Percentiles rank a stretch among this genome's conserved stretches.
phyloP scores from a whole-genome alignment of 2,888 invertebrate genomes.

The Ormia ochracea region DNA sequence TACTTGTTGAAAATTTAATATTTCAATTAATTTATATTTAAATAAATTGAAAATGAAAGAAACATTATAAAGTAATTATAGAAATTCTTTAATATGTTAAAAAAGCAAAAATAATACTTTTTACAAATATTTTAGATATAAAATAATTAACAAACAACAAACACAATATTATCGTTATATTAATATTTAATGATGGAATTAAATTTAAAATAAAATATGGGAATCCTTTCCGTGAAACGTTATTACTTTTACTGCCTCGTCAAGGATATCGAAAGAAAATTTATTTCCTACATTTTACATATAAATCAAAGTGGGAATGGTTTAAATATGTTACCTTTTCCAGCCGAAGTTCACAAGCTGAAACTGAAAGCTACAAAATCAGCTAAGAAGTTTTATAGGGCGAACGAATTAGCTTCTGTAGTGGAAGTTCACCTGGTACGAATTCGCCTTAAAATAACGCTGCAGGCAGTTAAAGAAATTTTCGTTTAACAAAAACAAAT shows the following conservation, averaged over 20 bases:
- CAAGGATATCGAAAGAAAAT: too few relatives aligned
- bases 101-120: conserved; percentile 4
- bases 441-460: too few relatives aligned
- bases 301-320: too few relatives aligned
- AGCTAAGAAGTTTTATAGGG: too few relatives aligned
- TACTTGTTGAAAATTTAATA: conserved; percentile 49
- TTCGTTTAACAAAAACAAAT: too few relatives aligned
- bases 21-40: conserved; percentile 16
- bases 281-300: too few relatives aligned
- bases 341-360: too few relatives aligned
- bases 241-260: background rate
- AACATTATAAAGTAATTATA: background rate
- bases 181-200: background rate
- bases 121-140: conserved; percentile 8
- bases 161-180: background rate
- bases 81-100: background rate
- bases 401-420: too few relatives aligned
- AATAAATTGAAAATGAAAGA: conserved; percentile 6
- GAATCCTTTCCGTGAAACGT: conserved; percentile 35
- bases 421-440: too few relatives aligned
- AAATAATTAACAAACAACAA: background rate
- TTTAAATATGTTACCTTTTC: too few relatives aligned
- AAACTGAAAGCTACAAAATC: too few relatives aligned
- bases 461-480: too few relatives aligned
- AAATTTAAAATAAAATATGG: background rate